Percentiles rank a stretch among this genome's conserved stretches.
These are phyloP conservation scores for Zosterops borbonicus DNA, from an alignment of 2,113 vertebrate genomes.

Conservation along the genomic window DNA sequence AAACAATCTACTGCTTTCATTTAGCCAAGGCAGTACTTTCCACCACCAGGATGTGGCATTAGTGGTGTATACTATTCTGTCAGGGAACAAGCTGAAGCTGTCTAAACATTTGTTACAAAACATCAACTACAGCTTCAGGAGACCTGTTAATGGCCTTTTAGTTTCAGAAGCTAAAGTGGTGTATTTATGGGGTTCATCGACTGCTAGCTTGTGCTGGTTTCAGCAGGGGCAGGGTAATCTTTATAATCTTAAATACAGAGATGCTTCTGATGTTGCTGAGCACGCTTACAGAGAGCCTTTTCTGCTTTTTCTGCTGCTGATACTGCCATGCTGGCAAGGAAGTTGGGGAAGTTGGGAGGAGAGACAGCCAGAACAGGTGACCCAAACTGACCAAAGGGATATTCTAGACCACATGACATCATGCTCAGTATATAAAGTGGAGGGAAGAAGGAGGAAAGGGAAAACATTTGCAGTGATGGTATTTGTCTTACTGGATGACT, in stretches of 20 bases:
- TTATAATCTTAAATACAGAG: too few species aligned
- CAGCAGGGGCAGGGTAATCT: not conserved
- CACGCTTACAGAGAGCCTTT: not conserved
- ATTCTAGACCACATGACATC: not conserved
- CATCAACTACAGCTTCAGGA: not conserved
- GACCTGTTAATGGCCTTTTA: not conserved
- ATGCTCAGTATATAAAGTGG: not conserved
- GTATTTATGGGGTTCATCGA: not conserved
- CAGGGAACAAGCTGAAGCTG: not conserved
- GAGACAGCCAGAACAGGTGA: not conserved
- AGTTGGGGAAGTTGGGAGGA: accelerated
- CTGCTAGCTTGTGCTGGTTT: not conserved
- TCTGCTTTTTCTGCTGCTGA: not conserved
- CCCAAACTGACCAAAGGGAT: not conserved
- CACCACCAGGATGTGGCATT: not conserved
- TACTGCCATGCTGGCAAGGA: accelerated
- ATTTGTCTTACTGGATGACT: not conserved
- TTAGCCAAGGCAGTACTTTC: not conserved
- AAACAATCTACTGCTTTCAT: not conserved
- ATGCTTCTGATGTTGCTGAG: not conserved
- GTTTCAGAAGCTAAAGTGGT: not conserved
- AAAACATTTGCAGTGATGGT: accelerated
- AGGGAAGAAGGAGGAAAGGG: not conserved
- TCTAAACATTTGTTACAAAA: not conserved
- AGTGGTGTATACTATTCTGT: not conserved